Percentiles rank a stretch among this genome's conserved stretches.
Evolutionary conservation across 2,113 vertebrate species (phyloP).

Genomic region (Poicephalus gulielmi): DNA sequence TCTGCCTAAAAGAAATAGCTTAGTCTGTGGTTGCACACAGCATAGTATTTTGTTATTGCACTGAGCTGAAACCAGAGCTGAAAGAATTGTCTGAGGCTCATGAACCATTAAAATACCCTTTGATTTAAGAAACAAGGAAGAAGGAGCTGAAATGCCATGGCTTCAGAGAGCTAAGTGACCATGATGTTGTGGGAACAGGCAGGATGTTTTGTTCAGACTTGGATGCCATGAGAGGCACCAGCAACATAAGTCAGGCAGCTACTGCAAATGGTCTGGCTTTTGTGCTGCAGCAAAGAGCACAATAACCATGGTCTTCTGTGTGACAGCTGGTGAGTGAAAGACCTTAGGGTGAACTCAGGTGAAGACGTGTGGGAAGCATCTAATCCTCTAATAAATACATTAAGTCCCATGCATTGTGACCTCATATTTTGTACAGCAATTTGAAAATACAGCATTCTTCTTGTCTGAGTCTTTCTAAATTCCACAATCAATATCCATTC

Average conservation of each 20-base stretch:
- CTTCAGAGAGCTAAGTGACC: neutral
- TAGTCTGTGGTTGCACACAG: neutral
- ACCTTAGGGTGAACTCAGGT: neutral
- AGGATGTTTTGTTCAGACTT: neutral
- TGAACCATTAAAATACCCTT: neutral
- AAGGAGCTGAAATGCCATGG: neutral
- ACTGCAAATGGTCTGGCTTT: neutral
- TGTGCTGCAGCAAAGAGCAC: neutral
- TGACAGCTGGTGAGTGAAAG: neutral
- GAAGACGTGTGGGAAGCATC: neutral
- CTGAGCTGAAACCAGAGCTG: neutral
- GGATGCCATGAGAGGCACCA: neutral
- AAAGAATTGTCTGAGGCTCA: neutral
- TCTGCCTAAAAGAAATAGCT: neutral
- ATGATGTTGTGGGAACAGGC: neutral
- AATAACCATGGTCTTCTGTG: neutral
- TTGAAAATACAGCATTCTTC: neutral
- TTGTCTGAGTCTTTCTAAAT: neutral
- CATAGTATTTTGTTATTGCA: neutral
- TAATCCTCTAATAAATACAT: neutral
- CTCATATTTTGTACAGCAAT: neutral
- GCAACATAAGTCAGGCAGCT: neutral
- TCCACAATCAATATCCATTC: neutral
- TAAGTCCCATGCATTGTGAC: neutral
- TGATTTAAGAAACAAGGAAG: neutral